phyloP scores from a whole-genome alignment of 1,140 invertebrate genomes.

The Saxidomus purpurata region DNA sequence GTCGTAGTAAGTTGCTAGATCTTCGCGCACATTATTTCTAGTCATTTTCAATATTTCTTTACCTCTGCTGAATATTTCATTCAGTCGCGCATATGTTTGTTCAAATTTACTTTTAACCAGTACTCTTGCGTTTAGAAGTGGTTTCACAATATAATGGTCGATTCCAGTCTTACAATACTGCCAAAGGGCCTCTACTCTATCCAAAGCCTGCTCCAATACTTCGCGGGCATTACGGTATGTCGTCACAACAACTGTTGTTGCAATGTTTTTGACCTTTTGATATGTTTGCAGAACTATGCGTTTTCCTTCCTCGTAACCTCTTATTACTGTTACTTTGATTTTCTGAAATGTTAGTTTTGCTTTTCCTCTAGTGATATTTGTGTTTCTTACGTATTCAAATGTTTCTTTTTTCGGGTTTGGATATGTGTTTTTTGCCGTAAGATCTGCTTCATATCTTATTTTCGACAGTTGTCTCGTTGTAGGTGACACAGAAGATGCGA shows the following conservation, averaged over 20 bases:
- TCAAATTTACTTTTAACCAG: constrained; percentile 45
- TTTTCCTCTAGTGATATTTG: not conserved
- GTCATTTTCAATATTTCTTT: constrained; percentile 37
- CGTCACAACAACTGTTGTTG: constrained; percentile 48
- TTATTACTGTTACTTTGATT: constrained; percentile 53
- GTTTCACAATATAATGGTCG: constrained; percentile 61
- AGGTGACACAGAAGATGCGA: not conserved
- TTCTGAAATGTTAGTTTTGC: constrained; percentile 48
- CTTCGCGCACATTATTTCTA: constrained; percentile 28
- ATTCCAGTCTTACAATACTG: constrained; percentile 58
- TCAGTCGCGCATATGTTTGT: constrained; percentile 30
- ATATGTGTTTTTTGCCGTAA: constrained; percentile 55
- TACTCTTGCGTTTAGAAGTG: constrained; percentile 53
- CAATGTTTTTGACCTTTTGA: constrained; percentile 51
- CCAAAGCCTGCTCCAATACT: constrained; percentile 23
- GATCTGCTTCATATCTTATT: constrained; percentile 24
- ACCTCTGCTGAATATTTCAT: constrained; percentile 40
- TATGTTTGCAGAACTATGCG: constrained; percentile 50
- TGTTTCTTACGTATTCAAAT: constrained; percentile 49
- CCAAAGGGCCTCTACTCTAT: constrained; percentile 62
- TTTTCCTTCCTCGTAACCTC: constrained; percentile 46
- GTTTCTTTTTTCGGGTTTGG: constrained; percentile 57
- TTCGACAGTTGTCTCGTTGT: not conserved
- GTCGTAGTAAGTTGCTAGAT: constrained; percentile 29
- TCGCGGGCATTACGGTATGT: constrained; percentile 21